Evolutionary conservation across 2,888 invertebrate species (phyloP).

Genomic region (Mimachlamys varia): DNA sequence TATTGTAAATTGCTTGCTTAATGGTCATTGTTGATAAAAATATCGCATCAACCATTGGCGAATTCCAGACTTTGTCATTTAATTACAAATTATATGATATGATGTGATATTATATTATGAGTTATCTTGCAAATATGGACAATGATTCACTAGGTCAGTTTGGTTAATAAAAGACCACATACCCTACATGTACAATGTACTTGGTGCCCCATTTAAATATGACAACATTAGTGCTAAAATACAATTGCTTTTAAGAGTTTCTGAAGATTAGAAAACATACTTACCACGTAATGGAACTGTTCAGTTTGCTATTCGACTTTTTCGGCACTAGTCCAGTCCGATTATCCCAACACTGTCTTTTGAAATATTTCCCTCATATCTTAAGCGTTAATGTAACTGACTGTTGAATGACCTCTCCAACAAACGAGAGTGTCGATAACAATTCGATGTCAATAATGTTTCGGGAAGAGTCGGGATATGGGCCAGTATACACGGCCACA

Average conservation of each 20-base stretch:
- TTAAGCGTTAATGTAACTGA: not conserved
- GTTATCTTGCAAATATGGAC: no score
- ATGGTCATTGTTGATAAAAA: not conserved
- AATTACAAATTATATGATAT: not conserved
- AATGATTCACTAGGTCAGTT: no score
- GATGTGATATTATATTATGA: no score
- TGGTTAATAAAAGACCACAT: no score
- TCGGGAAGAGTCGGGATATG: not conserved
- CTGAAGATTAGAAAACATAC: not conserved
- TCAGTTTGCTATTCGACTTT: no score
- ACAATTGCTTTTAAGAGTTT: not conserved
- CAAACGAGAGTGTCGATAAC: not conserved
- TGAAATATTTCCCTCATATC: no score
- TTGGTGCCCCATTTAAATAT: no score
- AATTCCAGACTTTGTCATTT: not conserved
- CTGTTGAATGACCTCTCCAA: not conserved
- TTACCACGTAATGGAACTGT: not conserved
- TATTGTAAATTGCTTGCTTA: not conserved
- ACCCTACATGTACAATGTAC: no score
- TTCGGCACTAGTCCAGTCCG: no score
- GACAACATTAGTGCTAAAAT: not conserved
- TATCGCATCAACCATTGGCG: no score
- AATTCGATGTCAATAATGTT: not conserved
- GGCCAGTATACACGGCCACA: conserved; percentile 3
- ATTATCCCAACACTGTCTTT: no score